Base-by-base conservation (phyloP, 2,888 invertebrate species). In the Ochropleura plecta region DNA sequence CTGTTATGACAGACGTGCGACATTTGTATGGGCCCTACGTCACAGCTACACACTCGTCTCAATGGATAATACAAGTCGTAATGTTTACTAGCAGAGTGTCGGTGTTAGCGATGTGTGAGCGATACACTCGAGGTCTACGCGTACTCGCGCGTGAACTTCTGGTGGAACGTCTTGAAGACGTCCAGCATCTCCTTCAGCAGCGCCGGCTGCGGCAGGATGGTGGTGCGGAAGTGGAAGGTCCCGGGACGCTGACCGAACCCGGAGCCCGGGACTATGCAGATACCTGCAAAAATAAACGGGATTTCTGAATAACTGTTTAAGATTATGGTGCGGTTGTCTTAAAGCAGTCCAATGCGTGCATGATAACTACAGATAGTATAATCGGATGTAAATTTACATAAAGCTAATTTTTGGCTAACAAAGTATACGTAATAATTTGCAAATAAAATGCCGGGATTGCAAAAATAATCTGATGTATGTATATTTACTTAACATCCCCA, bases 241-340 rank as follows among this genome's bases (percentile, higher is more conserved):
- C 99, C 99, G 0, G 98, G 98, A 79, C 96, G 96, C 95, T 99
- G 99, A 0, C 99, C 99, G 95, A 99, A 99, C 46, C 99, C 99
- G 78, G 98, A 98, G 63, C 99, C 99, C 18, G 99, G 98, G 49
- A 98, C 99, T 70, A 99, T 98, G 96, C 99, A 99, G 92, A 99
- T 98, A 42, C 99, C 99, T 97, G 89, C 3, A 5, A 0, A 8
- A 3, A 40, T 12, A 12, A 8, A 40, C 12, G 7, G 5, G 4
- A 30, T 64, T 10, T 40, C 10, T 1, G 1, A 40, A 16, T 5
- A n/a, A 0, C 14, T 55, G 18, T 40, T 60, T 18, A 3, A 18
- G 5, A 5, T 5, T 18, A 18, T 1, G 16, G 40, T 1, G 12
- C 1, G 14, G 30, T 6, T 30, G 57, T 20, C 14, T 8, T 44